phyloP scores from a whole-genome alignment of 2,113 vertebrate genomes.

The Eolophus roseicapilla region DNA sequence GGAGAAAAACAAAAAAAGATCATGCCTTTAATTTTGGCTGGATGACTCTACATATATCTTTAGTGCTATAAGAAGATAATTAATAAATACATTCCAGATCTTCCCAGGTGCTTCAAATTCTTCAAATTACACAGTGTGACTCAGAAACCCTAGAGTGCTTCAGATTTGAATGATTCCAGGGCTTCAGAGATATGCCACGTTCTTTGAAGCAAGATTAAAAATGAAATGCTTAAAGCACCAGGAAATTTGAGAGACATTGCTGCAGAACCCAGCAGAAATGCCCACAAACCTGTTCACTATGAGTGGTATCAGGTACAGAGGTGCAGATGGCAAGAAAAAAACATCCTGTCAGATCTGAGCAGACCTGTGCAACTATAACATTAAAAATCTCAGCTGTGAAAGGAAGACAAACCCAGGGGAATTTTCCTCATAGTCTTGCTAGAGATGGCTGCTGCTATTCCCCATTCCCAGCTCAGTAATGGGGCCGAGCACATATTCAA shows the following conservation, averaged over 20 bases:
- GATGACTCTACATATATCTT: background rate
- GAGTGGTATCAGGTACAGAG: background rate
- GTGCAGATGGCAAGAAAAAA: background rate
- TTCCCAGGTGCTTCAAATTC: constrained; percentile 16
- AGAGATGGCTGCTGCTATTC: background rate
- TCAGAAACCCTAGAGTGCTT: constrained; percentile 41
- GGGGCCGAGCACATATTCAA: rapidly evolving
- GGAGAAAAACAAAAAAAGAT: background rate
- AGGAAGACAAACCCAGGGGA: background rate
- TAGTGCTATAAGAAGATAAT: constrained; percentile 16
- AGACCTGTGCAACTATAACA: background rate
- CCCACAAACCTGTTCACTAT: background rate
- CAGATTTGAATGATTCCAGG: constrained; percentile 43
- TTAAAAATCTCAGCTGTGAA: background rate
- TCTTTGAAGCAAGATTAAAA: constrained; percentile 55
- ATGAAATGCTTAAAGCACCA: constrained; percentile 35
- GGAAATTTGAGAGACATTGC: constrained; percentile 40
- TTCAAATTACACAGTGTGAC: constrained; percentile 20
- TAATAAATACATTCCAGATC: constrained; percentile 39
- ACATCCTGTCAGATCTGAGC: background rate
- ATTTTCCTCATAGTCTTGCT: background rate
- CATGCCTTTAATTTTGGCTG: background rate
- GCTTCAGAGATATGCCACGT: constrained; percentile 18
- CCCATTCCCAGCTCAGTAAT: background rate
- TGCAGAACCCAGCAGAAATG: constrained; percentile 25